Evolutionary conservation across 37 sponge, comb jelly and placozoan species (phyloP), one percentile per base, ranked within the genome.

Genomic region (Chondrosia reniformis): DNA sequence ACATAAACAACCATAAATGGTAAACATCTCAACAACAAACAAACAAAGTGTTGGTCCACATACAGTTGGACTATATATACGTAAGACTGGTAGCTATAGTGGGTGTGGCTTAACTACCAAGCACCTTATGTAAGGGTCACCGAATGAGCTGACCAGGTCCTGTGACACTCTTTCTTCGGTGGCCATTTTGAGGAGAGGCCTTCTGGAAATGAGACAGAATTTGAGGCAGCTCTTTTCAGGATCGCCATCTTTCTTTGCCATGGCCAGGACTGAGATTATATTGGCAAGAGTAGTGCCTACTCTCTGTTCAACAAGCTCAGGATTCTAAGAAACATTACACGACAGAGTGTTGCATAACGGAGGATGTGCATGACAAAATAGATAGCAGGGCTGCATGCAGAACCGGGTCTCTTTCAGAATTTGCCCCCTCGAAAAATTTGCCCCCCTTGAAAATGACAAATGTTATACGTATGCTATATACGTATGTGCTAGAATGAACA

Each of bases 71-170:
- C n/a, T n/a, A n/a, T n/a, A n/a, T n/a, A n/a, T n/a, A n/a, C n/a
- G n/a, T n/a, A n/a, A n/a, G n/a, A n/a, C n/a, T n/a, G n/a, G n/a
- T n/a, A n/a, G n/a, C n/a, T n/a, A n/a, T n/a, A n/a, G n/a, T n/a
- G n/a, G n/a, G n/a, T n/a, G n/a, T 62, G 15, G 2, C 15, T 8
- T 21, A 2, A 6, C 76, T 12, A 24, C 1, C 27, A 73, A 71
- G 74, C 64, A 93, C 92, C 99, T 76, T 75, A 98, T 86, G 46
- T 95, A 98, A 19, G 97, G 96, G 79, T 98, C 95, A 21, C 99
- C 99, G 82, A 95, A 98, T 5, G 91, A 87, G 63, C 85, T 85
- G 61, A 98, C 46, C 21, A 78, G 76, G 15, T 86, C 91, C 31
- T 52, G 66, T 0, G 86, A 61, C 1, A 79, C 91, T 45, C 31